phyloP scores from a whole-genome alignment of 2,113 vertebrate species.

The Tapirus terrestris region DNA sequence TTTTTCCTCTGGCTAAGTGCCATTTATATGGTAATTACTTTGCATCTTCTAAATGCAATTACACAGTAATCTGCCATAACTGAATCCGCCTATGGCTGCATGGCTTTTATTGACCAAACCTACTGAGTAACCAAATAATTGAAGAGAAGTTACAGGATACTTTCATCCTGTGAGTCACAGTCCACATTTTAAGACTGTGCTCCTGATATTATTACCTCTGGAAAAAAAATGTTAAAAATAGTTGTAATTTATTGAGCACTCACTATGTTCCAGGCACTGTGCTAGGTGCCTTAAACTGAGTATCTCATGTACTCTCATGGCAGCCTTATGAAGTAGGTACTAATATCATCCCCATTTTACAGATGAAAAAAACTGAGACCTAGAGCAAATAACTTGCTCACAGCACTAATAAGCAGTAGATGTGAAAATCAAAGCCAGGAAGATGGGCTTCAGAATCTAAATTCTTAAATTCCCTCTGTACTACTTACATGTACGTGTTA shows the following conservation, averaged over 20 bases:
- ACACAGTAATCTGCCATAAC: background rate
- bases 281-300: background rate
- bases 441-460: background rate
- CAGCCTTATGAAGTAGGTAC: background rate
- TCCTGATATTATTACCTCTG: background rate
- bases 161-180: background rate
- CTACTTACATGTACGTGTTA: background rate
- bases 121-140: conserved; percentile 51
- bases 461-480: background rate
- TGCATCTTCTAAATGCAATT: conserved; percentile 48
- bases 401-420: background rate
- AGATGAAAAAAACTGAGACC: conserved; percentile 7
- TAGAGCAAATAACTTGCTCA: background rate
- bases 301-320: background rate
- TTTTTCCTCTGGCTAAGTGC: background rate
- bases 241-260: background rate
- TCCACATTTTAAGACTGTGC: background rate
- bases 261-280: background rate
- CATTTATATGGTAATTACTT: background rate
- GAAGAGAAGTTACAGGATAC: conserved; percentile 34
- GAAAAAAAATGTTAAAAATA: background rate
- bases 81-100: conserved; percentile 45
- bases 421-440: background rate
- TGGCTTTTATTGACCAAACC: background rate
- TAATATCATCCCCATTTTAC: background rate